A percentile compares a stretch with the other conserved stretches of the same genome.
Evolutionary conservation across 1,140 invertebrate species (phyloP).

Genomic region (Piezodorus guildinii): DNA sequence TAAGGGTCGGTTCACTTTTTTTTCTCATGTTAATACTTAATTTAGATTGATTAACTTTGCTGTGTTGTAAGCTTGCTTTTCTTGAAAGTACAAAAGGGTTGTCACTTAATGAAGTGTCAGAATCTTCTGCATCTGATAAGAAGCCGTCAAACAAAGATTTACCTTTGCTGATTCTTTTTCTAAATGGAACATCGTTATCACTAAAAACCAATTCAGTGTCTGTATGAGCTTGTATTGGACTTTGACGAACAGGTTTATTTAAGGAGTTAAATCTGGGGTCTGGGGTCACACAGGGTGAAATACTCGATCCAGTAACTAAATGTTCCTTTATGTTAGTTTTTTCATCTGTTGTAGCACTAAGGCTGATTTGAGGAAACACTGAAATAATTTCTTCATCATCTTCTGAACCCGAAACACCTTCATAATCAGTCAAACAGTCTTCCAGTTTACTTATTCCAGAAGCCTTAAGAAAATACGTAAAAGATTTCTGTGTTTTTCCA

Average conservation of each 20-base stretch:
- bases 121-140: conserved; percentile 15
- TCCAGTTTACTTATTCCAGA: conserved; percentile 7
- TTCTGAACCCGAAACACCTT: conserved; percentile 21
- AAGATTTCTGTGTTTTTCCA: conserved; percentile 17
- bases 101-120: conserved; percentile 6
- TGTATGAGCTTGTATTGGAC: neutral
- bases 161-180: conserved; percentile 5
- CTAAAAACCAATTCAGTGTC: neutral
- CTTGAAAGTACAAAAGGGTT: neutral
- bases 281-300: neutral
- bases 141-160: conserved; percentile 14
- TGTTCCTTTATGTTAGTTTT: conserved; percentile 4
- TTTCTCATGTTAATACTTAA: neutral
- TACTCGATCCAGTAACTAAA: neutral
- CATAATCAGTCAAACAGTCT: conserved; percentile 16
- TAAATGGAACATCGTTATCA: neutral
- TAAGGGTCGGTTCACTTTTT: neutral
- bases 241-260: too few relatives aligned
- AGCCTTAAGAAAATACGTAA: conserved; percentile 8
- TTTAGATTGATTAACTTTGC: neutral
- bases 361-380: conserved; percentile 19
- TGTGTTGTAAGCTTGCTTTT: neutral
- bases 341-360: conserved; percentile 9
- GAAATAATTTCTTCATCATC: conserved; percentile 12
- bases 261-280: neutral